Evolutionary conservation across 2,113 vertebrate species (phyloP), one percentile per base, ranked within the genome.

Genomic region (Carassius auratus): DNA sequence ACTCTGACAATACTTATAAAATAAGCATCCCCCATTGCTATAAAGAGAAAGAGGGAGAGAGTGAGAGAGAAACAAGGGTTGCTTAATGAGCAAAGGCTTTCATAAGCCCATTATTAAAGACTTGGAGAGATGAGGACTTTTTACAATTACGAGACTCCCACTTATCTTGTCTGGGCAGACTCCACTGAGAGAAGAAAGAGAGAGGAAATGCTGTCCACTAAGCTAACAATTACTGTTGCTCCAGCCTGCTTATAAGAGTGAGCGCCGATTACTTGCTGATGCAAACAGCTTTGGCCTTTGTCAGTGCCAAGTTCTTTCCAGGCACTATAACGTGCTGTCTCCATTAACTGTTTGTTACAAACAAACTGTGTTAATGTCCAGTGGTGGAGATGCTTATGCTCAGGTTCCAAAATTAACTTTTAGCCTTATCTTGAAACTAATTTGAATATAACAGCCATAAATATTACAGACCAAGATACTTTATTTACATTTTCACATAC

Each of bases 21-120:
- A 66, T 9, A 62, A 66, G 61, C 38, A 17, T 81, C 12, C 59
- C 36, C 42, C n/a, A 23, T 17, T 80, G 59, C 78, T 45, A 81
- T 48, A 64, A 17, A 80, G 81, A 76, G 48, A 79, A 45, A 82
- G 69, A 84, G 36, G 36, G 26, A 13, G 45, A 9, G 48, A 12
- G 68, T 6, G 33, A 61, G 36, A 59, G 50, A 74, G 26, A 87
- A 85, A 87, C 74, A 83, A 85, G 84, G 83, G 64, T 69, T 77
- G 62, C 48, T 89, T 89, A 89, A 87, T 89, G 83, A 87, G 83
- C 83, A 84, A 82, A 86, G 77, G 85, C 85, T 84, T 86, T 87
- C 68, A 71, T 68, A 86, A 84, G 76, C 66, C 66, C 74, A 85
- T 86, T 89, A 87, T 89, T 83, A 79, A 59, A 87, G 74, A 61